phyloP scores from a whole-genome alignment of 2,797 vertebrate genomes.

The Coluber constrictor region DNA sequence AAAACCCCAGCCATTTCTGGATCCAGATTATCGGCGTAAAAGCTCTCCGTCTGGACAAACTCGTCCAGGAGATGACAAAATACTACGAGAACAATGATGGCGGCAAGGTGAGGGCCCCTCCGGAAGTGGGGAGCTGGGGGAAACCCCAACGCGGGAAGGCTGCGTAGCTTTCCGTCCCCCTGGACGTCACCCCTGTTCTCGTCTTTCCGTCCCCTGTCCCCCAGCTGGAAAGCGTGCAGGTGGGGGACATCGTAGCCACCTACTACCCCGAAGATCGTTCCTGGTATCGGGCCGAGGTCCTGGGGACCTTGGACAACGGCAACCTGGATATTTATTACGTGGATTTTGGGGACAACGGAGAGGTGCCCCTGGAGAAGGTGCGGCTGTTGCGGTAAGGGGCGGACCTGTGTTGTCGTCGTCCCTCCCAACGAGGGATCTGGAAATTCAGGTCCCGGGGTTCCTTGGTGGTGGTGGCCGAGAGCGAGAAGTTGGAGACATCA shows the following conservation, averaged over 20 bases:
- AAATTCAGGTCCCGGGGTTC: background rate
- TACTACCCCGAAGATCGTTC: slow-evolving; percentile 66
- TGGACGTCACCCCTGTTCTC: background rate
- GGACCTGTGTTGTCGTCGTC: background rate
- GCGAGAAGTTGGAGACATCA: background rate
- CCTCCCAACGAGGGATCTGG: background rate
- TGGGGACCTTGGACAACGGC: slow-evolving; percentile 74
- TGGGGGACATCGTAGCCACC: slow-evolving; percentile 88
- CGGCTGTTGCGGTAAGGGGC: slow-evolving; percentile 76
- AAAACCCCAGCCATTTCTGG: slow-evolving; percentile 90
- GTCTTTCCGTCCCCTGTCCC: background rate
- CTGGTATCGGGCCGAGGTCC: slow-evolving; percentile 86
- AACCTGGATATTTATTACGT: slow-evolving; percentile 85
- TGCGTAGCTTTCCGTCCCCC: background rate
- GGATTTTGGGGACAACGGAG: slow-evolving; percentile 87
- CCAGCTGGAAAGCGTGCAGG: slow-evolving; percentile 70
- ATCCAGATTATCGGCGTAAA: slow-evolving; percentile 87
- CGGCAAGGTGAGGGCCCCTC: slow-evolving; percentile 58
- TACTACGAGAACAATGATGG: slow-evolving; percentile 69
- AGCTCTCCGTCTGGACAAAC: slow-evolving; percentile 85
- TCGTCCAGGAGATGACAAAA: slow-evolving; percentile 82
- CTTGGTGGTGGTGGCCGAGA: background rate
- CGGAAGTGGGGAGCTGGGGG: background rate
- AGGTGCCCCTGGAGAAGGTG: slow-evolving; percentile 71
- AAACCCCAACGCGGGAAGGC: rapidly evolving